phyloP scores from a whole-genome alignment of 2,797 vertebrate species.

The Xenentodon cancila region DNA sequence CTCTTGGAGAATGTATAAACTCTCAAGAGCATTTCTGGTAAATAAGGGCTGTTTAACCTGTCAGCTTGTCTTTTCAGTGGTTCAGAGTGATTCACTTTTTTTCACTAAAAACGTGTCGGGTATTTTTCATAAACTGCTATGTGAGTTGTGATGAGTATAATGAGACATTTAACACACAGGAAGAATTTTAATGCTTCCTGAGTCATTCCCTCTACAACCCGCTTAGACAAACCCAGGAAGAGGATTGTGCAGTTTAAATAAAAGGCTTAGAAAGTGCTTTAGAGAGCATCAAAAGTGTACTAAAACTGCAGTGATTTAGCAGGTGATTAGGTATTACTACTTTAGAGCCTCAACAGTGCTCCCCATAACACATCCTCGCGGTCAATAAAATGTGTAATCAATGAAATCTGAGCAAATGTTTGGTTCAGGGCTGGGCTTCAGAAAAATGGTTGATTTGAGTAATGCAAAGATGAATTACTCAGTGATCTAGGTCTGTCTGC shows the following conservation, averaged over 20 bases:
- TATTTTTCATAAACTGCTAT: slow-evolving; percentile 19
- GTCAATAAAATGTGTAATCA: slow-evolving; percentile 30
- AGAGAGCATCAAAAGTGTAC: slow-evolving; percentile 16
- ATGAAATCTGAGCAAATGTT: slow-evolving; percentile 19
- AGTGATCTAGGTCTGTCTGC: background rate
- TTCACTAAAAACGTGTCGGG: slow-evolving; percentile 24
- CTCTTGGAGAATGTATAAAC: slow-evolving; percentile 33
- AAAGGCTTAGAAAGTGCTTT: slow-evolving; percentile 29
- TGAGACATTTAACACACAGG: slow-evolving; percentile 43
- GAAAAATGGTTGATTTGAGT: slow-evolving; percentile 5
- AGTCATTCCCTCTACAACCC: slow-evolving; percentile 26
- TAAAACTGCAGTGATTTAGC: slow-evolving; percentile 35
- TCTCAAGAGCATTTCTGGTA: slow-evolving; percentile 24
- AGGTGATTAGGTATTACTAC: slow-evolving; percentile 17
- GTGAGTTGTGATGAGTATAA: slow-evolving; percentile 27
- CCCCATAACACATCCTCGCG: slow-evolving; percentile 1
- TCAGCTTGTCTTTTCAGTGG: slow-evolving; percentile 35
- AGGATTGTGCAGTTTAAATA: slow-evolving; percentile 31
- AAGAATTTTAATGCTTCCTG: slow-evolving; percentile 28
- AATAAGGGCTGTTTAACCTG: slow-evolving; percentile 19
- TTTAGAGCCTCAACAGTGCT: slow-evolving; percentile 10
- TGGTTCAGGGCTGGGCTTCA: slow-evolving; percentile 5
- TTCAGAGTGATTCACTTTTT: slow-evolving; percentile 28
- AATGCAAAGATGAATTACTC: background rate
- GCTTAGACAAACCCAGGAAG: slow-evolving; percentile 19